phyloP scores from a whole-genome alignment of 2,113 vertebrate species.

The Pundamilia nyererei region DNA sequence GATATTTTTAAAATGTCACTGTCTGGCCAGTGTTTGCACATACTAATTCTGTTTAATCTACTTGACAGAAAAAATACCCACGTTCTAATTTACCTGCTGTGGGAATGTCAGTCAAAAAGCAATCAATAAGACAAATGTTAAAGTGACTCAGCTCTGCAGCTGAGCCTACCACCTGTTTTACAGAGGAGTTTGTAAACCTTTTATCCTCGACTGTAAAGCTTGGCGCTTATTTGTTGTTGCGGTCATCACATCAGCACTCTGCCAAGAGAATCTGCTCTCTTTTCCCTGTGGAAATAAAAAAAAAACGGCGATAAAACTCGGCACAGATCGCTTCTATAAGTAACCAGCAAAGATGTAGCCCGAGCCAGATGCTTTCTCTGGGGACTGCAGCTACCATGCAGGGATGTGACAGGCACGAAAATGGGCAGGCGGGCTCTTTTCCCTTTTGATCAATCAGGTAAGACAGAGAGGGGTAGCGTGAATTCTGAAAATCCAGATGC shows the following conservation, averaged over 20 bases:
- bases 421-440: constrained; percentile 45
- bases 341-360: constrained; percentile 33
- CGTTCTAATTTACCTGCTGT: constrained; percentile 10
- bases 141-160: constrained; percentile 25
- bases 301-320: constrained; percentile 34
- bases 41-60: constrained; percentile 1
- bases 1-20: constrained; percentile 1
- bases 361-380: not conserved
- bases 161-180: constrained; percentile 15
- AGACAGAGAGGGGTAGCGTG: constrained; percentile 24
- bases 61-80: not conserved
- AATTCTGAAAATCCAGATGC: constrained; percentile 61
- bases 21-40: not conserved
- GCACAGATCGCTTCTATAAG: constrained; percentile 2
- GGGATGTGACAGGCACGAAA: constrained; percentile 41
- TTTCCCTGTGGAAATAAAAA: constrained; percentile 43
- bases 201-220: constrained; percentile 36
- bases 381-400: constrained; percentile 43
- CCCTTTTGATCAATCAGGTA: constrained; percentile 64
- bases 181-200: constrained; percentile 34
- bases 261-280: constrained; percentile 3
- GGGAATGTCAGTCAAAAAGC: constrained; percentile 24
- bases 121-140: constrained; percentile 51
- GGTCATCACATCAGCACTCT: constrained; percentile 25
- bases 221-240: constrained; percentile 18